Evolutionary conservation across 2,797 vertebrate species (phyloP), one percentile per base, ranked within the genome.

Genomic region (Cynodonichthys magdalenae): DNA sequence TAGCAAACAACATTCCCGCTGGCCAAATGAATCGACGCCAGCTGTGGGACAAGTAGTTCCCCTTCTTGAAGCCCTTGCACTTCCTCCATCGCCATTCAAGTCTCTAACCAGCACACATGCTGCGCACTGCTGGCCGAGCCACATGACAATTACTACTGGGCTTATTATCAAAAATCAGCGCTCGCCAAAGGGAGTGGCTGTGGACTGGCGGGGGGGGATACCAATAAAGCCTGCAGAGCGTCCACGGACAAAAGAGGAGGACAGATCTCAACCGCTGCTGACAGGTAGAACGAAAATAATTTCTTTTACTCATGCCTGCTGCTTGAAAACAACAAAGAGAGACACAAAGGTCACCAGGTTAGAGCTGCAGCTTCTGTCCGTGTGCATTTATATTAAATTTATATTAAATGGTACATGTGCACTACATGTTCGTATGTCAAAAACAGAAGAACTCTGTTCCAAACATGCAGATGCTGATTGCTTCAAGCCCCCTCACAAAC

Each of bases 131-230:
- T 70, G 82, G 63, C 71, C 17, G 59, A 74, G 55, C 82, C 84
- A 84, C 83, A 85, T 80, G 87, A 92, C 88, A 91, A 90, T 87
- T 86, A 87, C 83, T 59, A 61, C 83, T 79, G 79, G 87, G 86
- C 88, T 90, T 90, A 88, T 90, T 91, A 90, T 92, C 81, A 89
- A 84, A 87, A 87, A 88, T 87, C 83, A 74, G 77, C 71, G 69
- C 74, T 79, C 54, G 79, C 73, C 36, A 20, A 66, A 70, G 80
- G 82, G 83, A 86, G 84, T 80, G 83, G 81, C 41, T 57, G 54
- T 31, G 64, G 45, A 19, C 20, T 27, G 31, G 5, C 31, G 9
- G 28, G 18, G 15, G 36, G 60, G 59, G 63, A 54, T 68, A 72
- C 74, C 67, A 83, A 83, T 80, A 88, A 85, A 85, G 74, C 67